These are phyloP conservation scores for Campylomormyrus numenius DNA, from an alignment of 2,113 vertebrate genomes.

Conservation along the genomic window DNA sequence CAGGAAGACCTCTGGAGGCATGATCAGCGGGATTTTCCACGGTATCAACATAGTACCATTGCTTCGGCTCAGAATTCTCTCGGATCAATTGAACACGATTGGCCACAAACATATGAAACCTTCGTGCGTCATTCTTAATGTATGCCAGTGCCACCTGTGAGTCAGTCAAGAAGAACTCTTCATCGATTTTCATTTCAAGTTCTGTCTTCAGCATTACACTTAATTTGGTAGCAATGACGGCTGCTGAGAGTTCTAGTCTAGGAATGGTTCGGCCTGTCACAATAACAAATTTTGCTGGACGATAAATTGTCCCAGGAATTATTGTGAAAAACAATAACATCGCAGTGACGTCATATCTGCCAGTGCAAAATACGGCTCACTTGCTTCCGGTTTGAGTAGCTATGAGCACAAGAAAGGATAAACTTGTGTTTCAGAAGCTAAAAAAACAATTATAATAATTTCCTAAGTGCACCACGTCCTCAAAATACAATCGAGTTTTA, in stretches of 20 bases:
- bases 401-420: too few species aligned
- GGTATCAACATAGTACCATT: slow-evolving; percentile 20
- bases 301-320: too few species aligned
- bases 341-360: too few species aligned
- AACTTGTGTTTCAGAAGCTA: too few species aligned
- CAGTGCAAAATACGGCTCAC: too few species aligned
- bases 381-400: too few species aligned
- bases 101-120: slow-evolving; percentile 26
- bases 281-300: too few species aligned
- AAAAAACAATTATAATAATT: too few species aligned
- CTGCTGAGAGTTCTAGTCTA: slow-evolving; percentile 17
- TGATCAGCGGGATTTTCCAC: slow-evolving; percentile 13
- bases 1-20: slow-evolving; percentile 12
- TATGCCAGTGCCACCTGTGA: slow-evolving; percentile 9
- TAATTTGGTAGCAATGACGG: slow-evolving; percentile 10
- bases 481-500: too few species aligned
- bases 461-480: too few species aligned
- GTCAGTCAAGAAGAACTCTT: slow-evolving; percentile 16
- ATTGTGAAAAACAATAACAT: too few species aligned
- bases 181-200: slow-evolving; percentile 13
- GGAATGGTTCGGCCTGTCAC: not conserved
- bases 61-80: not conserved
- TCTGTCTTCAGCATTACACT: slow-evolving; percentile 16
- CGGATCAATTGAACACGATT: slow-evolving; percentile 23
- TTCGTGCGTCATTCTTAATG: not conserved